phyloP scores from a whole-genome alignment of 2,888 invertebrate genomes.

The Yponomeuta plumbellus region DNA sequence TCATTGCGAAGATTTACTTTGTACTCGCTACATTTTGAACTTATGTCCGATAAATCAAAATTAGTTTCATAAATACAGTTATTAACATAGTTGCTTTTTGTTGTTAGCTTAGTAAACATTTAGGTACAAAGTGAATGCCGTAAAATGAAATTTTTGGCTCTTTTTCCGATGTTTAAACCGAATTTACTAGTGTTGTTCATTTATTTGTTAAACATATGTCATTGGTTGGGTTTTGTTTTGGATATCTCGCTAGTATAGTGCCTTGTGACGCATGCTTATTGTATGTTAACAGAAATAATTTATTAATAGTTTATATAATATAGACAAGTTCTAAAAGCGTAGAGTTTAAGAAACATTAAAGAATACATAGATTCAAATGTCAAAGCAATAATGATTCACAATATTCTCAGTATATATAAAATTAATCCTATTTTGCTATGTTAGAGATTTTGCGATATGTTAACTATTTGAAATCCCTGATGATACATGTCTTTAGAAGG shows the following conservation, averaged over 20 bases:
- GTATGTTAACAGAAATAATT: constrained; percentile 47
- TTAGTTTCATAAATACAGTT: neutral
- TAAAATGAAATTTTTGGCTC: constrained; percentile 2
- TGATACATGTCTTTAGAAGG: neutral
- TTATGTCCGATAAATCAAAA: neutral
- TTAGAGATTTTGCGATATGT: constrained; percentile 29
- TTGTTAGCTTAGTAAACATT: neutral
- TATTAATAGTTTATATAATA: constrained; percentile 28
- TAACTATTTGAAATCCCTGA: constrained; percentile 18
- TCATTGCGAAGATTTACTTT: neutral
- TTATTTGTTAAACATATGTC: constrained; percentile 35
- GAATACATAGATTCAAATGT: constrained; percentile 26
- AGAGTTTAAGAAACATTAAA: constrained; percentile 6
- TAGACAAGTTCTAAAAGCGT: constrained; percentile 1
- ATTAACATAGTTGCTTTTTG: neutral
- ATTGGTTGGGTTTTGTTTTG: constrained; percentile 49
- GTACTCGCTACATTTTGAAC: neutral
- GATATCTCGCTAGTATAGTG: constrained; percentile 72
- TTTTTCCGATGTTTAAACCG: constrained; percentile 64
- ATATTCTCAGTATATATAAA: constrained; percentile 53
- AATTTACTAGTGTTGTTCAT: constrained; percentile 56
- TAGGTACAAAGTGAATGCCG: neutral
- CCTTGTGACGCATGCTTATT: constrained; percentile 74
- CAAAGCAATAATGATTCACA: constrained; percentile 65
- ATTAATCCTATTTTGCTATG: constrained; percentile 34